phyloP scores from a whole-genome alignment of 2,888 invertebrate species.

The Andrena chrysosceles region DNA sequence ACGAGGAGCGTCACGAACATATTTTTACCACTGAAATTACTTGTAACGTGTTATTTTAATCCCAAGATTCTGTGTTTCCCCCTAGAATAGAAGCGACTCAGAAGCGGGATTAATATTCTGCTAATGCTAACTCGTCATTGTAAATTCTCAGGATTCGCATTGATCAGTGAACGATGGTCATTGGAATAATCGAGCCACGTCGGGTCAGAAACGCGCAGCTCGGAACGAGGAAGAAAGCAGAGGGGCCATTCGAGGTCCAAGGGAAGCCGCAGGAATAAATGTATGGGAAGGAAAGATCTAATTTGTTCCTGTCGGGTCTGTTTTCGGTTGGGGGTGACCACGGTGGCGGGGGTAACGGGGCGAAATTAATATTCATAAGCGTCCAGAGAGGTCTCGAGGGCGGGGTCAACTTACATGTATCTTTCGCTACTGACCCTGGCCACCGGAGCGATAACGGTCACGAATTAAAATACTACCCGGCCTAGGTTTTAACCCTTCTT shows the following conservation, averaged over 20 bases:
- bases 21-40: too few species aligned
- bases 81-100: too few species aligned
- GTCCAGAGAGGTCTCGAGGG: constrained; percentile 84
- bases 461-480: constrained; percentile 84
- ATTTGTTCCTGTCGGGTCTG: constrained; percentile 84
- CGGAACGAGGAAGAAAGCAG: constrained; percentile 20
- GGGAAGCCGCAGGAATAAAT: constrained; percentile 81
- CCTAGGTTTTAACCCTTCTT: constrained; percentile 81
- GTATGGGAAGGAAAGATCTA: constrained; percentile 85
- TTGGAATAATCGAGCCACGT: constrained; percentile 16
- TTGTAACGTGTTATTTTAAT: too few species aligned
- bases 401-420: constrained; percentile 85
- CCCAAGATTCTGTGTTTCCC: too few species aligned
- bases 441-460: constrained; percentile 82
- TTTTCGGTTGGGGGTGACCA: constrained; percentile 71
- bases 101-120: too few species aligned
- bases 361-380: constrained; percentile 85
- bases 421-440: constrained; percentile 84
- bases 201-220: background rate
- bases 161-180: background rate
- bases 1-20: too few species aligned
- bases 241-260: constrained; percentile 49
- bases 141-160: background rate
- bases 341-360: constrained; percentile 66
- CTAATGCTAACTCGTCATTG: too few species aligned